Evolutionary conservation across 2,888 invertebrate species (phyloP).

Genomic region (Laothoe populi): DNA sequence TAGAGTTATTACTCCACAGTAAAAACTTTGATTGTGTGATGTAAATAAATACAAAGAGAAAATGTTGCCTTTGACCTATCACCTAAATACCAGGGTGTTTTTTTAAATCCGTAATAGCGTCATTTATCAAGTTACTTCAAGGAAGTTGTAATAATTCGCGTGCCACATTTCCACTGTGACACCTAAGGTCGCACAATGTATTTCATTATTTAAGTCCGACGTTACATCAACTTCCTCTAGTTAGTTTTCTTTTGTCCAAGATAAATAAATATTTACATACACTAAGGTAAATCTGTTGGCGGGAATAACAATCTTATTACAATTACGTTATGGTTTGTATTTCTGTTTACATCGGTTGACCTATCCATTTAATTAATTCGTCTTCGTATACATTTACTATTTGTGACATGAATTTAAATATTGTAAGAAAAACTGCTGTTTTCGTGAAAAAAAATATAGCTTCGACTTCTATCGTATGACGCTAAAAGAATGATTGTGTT

Average conservation of each 20-base stretch:
- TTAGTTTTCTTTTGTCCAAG: slow-evolving; percentile 10
- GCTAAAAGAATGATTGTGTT: too few species aligned
- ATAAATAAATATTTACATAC: not conserved
- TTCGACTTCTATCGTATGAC: too few species aligned
- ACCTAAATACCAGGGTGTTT: not conserved
- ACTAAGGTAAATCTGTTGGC: not conserved
- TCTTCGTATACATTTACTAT: not conserved
- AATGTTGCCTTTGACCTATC: not conserved
- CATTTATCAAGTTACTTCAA: slow-evolving; percentile 11
- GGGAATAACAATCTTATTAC: not conserved
- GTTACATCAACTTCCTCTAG: not conserved
- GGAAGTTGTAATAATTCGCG: slow-evolving; percentile 14
- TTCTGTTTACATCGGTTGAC: not conserved
- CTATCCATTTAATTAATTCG: not conserved
- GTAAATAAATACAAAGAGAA: not conserved
- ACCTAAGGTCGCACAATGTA: slow-evolving; percentile 3
- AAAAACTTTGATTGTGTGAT: too few species aligned
- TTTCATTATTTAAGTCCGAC: not conserved
- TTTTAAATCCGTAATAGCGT: not conserved
- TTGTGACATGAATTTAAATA: not conserved
- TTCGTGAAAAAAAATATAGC: not conserved
- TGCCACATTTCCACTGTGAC: slow-evolving; percentile 1
- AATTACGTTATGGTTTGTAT: not conserved
- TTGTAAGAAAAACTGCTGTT: not conserved
- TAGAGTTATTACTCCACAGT: too few species aligned